Evolutionary conservation across 2,797 vertebrate species (phyloP), one percentile per base, ranked within the genome.

Genomic region (Falco peregrinus): DNA sequence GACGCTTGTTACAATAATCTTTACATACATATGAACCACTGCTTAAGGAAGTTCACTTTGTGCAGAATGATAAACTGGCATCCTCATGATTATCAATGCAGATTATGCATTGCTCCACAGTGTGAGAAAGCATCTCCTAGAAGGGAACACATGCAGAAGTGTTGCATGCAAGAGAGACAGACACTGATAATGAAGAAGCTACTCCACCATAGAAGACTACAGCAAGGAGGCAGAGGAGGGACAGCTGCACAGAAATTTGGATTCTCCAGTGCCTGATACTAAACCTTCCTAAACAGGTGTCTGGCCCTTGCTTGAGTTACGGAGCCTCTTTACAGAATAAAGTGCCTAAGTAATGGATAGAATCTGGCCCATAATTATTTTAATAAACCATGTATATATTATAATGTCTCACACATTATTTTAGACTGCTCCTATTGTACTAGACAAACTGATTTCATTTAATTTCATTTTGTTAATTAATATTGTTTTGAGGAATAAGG

Each of bases 401-500:
- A 88, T 47, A 85, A 83, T 45, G 60, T 69, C 48, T 82, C 54
- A 15, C 13, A 26, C 67, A 16, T 47, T 88, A 57, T 85, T 93
- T 80, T 43, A 54, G 28, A 20, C 21, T 26, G 9, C 39, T 68
- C 57, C 37, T 87, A 64, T 77, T 35, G 45, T 28, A 64, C 64
- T 45, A 20, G 20, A 81, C 53, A 41, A 80, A 88, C 37, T 43
- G n/a, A 43, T 54, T 86, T 56, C 5, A 41, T 59, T 74, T 78
- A 31, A 78, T 61, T 93, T 41, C 1, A 6, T 51, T 56, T 79
- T 63, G 41, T 90, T 92, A 93, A 95, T 96, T 95, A 96, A 80
- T 84, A 47, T n/a, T 65, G 59, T 77, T 96, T 76, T 57, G 43
- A 82, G 76, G 59, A 85, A 35, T 88, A 64, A 71, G 26, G 14